Base-by-base conservation (phyloP, 2,888 invertebrate species). In the Luperina nickerlii region DNA sequence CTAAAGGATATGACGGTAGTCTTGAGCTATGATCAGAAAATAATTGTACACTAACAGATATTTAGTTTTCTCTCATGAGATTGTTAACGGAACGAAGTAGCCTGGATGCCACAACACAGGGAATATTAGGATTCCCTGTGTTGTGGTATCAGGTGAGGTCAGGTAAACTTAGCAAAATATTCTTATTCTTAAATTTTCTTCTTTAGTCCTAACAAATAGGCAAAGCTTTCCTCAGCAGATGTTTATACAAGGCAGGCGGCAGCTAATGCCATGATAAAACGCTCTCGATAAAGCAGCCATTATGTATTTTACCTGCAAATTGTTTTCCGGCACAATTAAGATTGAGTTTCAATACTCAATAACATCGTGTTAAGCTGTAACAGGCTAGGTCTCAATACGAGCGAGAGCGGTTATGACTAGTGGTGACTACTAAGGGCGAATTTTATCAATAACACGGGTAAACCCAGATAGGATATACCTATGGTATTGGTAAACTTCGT, bases 311-410 rank as follows among this genome's bases (percentile, higher is more conserved):
- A 84, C 90, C 90, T 90, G 95, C 91, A 95, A 96, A 96, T 95
- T 94, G 95, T 95, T 96, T 96, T 95, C 96, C 95, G 94, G 93
- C 92, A 94, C 93, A 92, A 95, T 95, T 95, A 94, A 95, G 95
- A 95, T 96, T 95, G 94, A 92, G 92, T 96, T 96, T 95, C 94
- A 95, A 95, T 95, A 92, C 92, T 92, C 94, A 92, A 95, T 96
- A 94, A 94, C 81, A 84, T 32, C 79, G 81, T 85, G 86, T 90
- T 82, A 89, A 84, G 80, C 68, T 83, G 75, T 73, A 32, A 70
- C 38, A 71, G 74, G 87, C 85, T 88, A 87, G 87, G 88, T 83
- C 85, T 82, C 74, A 78, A 65, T 82, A 86, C 73, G 78, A 90
- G 90, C 88, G 87, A 74, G 54, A 74, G 73, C 54, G 70, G 48